Conservation (phyloP, 35 echinoderm and acorn worm species). For the Hemicentrotus pulcherrimus region DNA sequence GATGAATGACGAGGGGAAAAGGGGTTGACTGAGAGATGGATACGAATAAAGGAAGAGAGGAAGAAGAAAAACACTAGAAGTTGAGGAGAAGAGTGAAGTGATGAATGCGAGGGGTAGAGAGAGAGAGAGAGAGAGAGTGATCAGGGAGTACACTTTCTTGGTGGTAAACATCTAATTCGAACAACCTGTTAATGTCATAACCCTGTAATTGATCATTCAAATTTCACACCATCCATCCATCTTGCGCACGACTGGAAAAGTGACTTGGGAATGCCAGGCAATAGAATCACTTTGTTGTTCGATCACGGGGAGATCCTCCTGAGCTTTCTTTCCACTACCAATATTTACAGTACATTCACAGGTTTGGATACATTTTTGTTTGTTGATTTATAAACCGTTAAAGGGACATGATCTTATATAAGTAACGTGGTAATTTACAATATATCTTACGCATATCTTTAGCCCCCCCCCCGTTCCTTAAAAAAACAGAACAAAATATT, state of each 20-base stretch:
- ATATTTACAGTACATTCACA: no score
- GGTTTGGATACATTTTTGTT: no score
- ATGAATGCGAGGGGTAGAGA: not conserved
- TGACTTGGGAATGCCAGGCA: not conserved
- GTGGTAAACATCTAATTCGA: not conserved
- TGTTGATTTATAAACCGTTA: no score
- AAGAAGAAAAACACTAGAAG: no score
- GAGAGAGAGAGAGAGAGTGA: not conserved
- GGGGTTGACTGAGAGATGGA: no score
- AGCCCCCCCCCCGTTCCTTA: no score
- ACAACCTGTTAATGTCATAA: conserved; percentile 5
- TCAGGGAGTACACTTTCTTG: not conserved
- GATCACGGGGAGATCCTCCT: not conserved
- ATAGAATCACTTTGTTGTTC: not conserved
- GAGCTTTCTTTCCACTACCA: not conserved
- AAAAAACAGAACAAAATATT: no score
- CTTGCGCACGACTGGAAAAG: not conserved
- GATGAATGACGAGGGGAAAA: no score
- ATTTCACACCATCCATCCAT: conserved; percentile 3
- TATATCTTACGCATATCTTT: no score
- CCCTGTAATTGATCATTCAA: not conserved
- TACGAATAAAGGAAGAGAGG: no score
- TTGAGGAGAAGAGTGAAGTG: not conserved
- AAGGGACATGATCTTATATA: no score
- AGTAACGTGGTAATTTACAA: no score